Conservation (phyloP, 2,888 invertebrate species). For the Salticus scenicus region DNA sequence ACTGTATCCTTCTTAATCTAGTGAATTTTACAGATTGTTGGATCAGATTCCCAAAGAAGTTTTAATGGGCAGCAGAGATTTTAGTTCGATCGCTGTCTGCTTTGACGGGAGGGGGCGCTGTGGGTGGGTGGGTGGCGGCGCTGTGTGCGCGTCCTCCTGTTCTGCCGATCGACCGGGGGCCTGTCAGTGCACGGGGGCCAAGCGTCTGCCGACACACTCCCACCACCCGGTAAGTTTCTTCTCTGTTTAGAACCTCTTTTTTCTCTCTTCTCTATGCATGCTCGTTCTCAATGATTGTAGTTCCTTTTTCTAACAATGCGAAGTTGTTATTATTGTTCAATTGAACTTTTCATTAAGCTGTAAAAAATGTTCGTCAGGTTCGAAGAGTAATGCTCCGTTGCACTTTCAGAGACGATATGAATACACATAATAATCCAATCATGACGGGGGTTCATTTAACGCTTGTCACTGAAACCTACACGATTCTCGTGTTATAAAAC, state of each 20-base stretch:
- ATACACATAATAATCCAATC: neutral
- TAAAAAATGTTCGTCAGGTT: neutral
- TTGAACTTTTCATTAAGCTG: too few relatives aligned
- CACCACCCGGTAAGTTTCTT: constrained; percentile 8
- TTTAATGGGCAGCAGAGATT: constrained; percentile 2
- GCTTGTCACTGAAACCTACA: too few relatives aligned
- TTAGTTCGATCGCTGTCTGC: neutral
- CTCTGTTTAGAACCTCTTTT: neutral
- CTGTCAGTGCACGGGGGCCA: constrained; percentile 10
- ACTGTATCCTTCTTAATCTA: neutral
- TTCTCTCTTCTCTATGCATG: neutral
- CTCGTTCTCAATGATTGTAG: neutral
- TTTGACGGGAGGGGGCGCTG: constrained; percentile 15
- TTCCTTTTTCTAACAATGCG: neutral
- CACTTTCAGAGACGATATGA: neutral
- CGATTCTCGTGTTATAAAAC: too few relatives aligned
- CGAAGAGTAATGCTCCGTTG: neutral
- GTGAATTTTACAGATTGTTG: neutral
- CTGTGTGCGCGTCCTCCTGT: constrained; percentile 9
- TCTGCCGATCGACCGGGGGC: neutral
- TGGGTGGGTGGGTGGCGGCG: constrained; percentile 2
- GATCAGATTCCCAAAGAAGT: neutral
- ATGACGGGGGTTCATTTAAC: neutral
- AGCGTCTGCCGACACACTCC: constrained; percentile 12
- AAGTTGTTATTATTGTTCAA: neutral